These are phyloP conservation scores for Antheraea mylitta DNA, from an alignment of 1,140 invertebrate species.

Conservation along the genomic window DNA sequence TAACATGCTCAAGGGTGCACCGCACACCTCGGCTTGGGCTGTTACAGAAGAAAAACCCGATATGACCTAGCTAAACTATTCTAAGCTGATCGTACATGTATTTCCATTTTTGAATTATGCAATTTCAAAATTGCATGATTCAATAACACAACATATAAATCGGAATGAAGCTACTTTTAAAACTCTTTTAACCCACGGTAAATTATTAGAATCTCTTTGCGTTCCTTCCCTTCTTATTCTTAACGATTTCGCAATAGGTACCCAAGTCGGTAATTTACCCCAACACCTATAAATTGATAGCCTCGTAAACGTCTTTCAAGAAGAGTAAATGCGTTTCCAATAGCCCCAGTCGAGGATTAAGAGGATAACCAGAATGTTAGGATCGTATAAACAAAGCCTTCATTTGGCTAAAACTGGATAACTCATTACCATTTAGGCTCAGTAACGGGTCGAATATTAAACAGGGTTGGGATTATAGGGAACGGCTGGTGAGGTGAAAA, in stretches of 20 bases:
- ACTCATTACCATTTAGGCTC: constrained; percentile 42
- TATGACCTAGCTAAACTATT: too few relatives aligned
- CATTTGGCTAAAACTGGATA: constrained; percentile 48
- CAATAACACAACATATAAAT: too few relatives aligned
- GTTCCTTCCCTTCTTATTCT: not conserved
- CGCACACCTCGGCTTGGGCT: too few relatives aligned
- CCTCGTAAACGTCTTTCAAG: constrained; percentile 44
- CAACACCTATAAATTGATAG: constrained; percentile 43
- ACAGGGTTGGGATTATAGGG: constrained; percentile 32
- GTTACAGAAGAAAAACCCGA: too few relatives aligned
- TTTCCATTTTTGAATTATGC: too few relatives aligned
- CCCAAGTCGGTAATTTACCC: constrained; percentile 11
- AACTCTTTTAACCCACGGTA: not conserved
- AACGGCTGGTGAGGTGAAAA: constrained; percentile 33
- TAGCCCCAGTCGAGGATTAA: constrained; percentile 51
- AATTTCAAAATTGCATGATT: too few relatives aligned
- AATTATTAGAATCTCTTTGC: not conserved
- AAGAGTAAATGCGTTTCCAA: constrained; percentile 59
- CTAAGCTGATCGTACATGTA: too few relatives aligned
- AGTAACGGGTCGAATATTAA: constrained; percentile 42
- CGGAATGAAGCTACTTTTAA: too few relatives aligned
- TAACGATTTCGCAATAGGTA: not conserved
- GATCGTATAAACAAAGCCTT: constrained; percentile 50
- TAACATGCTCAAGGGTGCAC: too few relatives aligned
- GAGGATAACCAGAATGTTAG: constrained; percentile 41